Conservation (phyloP, 2,888 invertebrate genomes). For the Ormia ochracea region DNA sequence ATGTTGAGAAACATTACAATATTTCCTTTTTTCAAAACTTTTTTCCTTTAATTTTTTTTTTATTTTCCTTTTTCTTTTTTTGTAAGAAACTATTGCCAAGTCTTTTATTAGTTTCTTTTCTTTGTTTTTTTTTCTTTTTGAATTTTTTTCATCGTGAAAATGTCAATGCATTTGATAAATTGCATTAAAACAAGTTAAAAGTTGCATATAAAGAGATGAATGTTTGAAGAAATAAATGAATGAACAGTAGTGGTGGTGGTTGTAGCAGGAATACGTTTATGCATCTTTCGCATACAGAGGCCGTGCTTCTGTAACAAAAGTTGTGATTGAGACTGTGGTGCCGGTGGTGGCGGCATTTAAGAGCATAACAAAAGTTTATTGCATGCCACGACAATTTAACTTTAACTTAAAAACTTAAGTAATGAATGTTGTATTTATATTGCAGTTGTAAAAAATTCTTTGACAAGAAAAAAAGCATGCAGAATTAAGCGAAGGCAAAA, state of each 20-base stretch:
- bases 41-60: slow-evolving; percentile 1
- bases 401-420: slow-evolving; percentile 62
- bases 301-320: slow-evolving; percentile 21
- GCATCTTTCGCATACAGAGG: slow-evolving; percentile 29
- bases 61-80: background rate
- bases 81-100: slow-evolving; percentile 37
- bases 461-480: background rate
- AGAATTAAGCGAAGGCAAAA: slow-evolving; percentile 34
- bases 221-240: slow-evolving; percentile 33
- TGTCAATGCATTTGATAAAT: slow-evolving; percentile 63
- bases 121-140: background rate
- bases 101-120: slow-evolving; percentile 7
- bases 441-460: slow-evolving; percentile 5
- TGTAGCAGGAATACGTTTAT: background rate
- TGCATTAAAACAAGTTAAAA: slow-evolving; percentile 61
- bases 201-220: slow-evolving; percentile 58
- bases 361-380: slow-evolving; percentile 63
- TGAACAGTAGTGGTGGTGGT: slow-evolving; percentile 34
- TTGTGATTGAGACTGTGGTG: slow-evolving; percentile 20
- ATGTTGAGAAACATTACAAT: slow-evolving; percentile 59
- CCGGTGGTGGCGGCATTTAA: slow-evolving; percentile 56
- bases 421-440: slow-evolving; percentile 60
- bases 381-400: slow-evolving; percentile 62
- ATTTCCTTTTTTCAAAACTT: slow-evolving; percentile 31
- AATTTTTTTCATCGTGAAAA: slow-evolving; percentile 54